These are phyloP conservation scores for Arremon brunneinucha DNA, from an alignment of 2,797 vertebrate genomes.

Conservation along the genomic window DNA sequence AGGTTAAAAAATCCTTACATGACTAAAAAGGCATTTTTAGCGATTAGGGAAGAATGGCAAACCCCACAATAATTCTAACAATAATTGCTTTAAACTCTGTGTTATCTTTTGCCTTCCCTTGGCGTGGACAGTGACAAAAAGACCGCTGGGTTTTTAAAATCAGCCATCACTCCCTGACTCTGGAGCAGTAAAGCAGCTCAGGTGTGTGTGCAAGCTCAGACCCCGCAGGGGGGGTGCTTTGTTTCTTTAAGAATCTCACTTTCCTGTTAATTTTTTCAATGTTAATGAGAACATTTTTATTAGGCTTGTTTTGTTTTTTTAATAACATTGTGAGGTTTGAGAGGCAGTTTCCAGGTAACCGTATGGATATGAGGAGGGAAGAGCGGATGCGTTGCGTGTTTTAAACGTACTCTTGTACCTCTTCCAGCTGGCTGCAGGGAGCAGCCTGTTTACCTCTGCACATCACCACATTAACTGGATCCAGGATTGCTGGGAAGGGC, in stretches of 20 bases:
- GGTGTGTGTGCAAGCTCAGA: not conserved
- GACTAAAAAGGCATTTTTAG: slow-evolving; percentile 19
- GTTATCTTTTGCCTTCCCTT: not conserved
- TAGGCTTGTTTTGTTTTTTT: slow-evolving; percentile 51
- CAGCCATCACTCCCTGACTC: not conserved
- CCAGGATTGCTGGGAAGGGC: not conserved
- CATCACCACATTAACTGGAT: not conserved
- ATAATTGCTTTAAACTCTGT: not conserved
- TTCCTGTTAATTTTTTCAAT: not conserved
- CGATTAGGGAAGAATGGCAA: not conserved
- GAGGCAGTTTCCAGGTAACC: slow-evolving; percentile 63
- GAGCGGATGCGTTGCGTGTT: not conserved
- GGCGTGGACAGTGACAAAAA: not conserved
- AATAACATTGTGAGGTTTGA: slow-evolving; percentile 42
- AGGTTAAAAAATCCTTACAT: not conserved
- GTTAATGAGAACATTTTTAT: slow-evolving; percentile 55
- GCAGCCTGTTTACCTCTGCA: not conserved
- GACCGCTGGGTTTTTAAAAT: not conserved
- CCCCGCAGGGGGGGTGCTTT: not conserved
- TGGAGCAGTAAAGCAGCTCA: not conserved
- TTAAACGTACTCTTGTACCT: not conserved
- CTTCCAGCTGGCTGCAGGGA: slow-evolving; percentile 34
- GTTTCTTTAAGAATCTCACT: slow-evolving; percentile 44
- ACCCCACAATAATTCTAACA: not conserved
- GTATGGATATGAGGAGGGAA: slow-evolving; percentile 12